Evolutionary conservation across 2,113 vertebrate species (phyloP), one percentile per base, ranked within the genome.

Genomic region (Corvus moneduloides): DNA sequence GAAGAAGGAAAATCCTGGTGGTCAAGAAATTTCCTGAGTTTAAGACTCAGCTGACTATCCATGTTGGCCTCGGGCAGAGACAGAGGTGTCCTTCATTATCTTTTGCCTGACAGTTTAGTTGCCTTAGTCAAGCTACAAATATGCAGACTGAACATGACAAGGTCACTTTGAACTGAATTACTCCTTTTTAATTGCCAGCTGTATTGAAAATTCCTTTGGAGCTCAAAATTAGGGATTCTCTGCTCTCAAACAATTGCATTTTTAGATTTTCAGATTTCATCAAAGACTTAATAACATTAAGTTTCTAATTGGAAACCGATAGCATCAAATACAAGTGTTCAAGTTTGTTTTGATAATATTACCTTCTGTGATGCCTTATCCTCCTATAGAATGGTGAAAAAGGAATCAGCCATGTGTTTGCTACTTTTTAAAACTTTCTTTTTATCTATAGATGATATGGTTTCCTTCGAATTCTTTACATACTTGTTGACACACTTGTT

Each of bases 401-500:
- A 59, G 4, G 20, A 68, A 71, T 76, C 56, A 83, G 7, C 11
- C n/a, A 21, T 13, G 9, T n/a, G 14, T 83, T 89, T 74, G 27
- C 4, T 93, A 73, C 24, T 58, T 82, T 81, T 82, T n/a, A 46
- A 88, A 95, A 59, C 19, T 76, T 72, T 27, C 4, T 74, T 90
- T 93, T 86, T 82, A 24, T 83, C 44, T 81, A 39, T 37, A 22
- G 8, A 27, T 59, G 1, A 63, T 72, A 67, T 6, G 16, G 6
- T 79, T 84, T 84, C 46, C 46, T 91, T 89, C 64, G 85, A 87
- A 92, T 91, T 91, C 30, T 89, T 84, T 85, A 62, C 90, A 82
- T 78, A 56, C 20, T 63, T 89, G 58, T 91, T 94, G 61, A 75
- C 39, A 76, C 51, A 64, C 28, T 84, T 61, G 7, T 84, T 90